These are phyloP conservation scores for Meloidogyne floridensis DNA, from an alignment of 1,140 invertebrate genomes.

Conservation along the genomic window DNA sequence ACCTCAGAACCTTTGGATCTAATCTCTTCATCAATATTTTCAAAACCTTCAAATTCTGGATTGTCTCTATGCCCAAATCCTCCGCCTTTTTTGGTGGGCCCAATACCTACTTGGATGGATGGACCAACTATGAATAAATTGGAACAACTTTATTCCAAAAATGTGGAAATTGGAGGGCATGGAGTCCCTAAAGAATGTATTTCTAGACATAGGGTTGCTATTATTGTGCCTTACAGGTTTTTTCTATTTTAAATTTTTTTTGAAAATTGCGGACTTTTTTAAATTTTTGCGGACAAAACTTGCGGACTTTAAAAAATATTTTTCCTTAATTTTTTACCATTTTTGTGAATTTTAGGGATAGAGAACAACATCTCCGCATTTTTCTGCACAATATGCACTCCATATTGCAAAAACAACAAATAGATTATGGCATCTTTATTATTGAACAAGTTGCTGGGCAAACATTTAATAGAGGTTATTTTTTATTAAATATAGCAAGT, in stretches of 20 bases:
- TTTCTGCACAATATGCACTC: conserved; percentile 64
- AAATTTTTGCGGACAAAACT: background rate
- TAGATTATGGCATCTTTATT: conserved; percentile 88
- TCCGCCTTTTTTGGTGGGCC: conserved; percentile 52
- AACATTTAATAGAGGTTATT: conserved; percentile 76
- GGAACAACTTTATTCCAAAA: conserved; percentile 51
- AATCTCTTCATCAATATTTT: background rate
- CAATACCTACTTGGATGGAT: conserved; percentile 62
- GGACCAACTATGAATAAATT: conserved; percentile 46
- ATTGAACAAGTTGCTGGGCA: conserved; percentile 76
- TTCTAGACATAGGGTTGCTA: conserved; percentile 58
- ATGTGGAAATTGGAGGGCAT: conserved; percentile 60
- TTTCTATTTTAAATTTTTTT: background rate
- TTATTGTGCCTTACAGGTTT: conserved; percentile 58
- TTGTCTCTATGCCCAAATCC: conserved; percentile 29
- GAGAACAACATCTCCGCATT: conserved; percentile 55
- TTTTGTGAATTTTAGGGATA: conserved; percentile 39
- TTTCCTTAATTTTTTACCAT: background rate
- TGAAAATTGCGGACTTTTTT: background rate
- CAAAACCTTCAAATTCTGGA: background rate
- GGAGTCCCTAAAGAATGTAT: conserved; percentile 51
- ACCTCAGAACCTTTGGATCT: background rate
- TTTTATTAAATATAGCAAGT: background rate
- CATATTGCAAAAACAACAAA: conserved; percentile 67
- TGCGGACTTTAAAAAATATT: background rate